These are phyloP conservation scores for Callopanchax toddi DNA, from an alignment of 2,113 vertebrate genomes.

Conservation along the genomic window DNA sequence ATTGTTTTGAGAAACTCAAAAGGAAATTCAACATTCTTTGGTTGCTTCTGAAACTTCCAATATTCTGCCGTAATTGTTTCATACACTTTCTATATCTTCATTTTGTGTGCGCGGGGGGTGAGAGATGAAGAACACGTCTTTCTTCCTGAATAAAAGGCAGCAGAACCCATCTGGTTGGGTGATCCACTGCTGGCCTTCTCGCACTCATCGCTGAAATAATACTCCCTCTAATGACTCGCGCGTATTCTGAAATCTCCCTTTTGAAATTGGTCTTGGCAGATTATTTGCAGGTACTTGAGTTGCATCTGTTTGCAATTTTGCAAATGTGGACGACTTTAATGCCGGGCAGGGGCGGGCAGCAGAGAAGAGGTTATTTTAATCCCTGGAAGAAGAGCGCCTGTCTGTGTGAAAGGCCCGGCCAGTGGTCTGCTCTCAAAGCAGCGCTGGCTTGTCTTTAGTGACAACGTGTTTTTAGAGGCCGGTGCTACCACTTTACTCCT, in stretches of 20 bases:
- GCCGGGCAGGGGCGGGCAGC: conserved; percentile 80
- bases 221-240: conserved; percentile 99
- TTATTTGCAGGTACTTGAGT: conserved; percentile 99
- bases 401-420: conserved; percentile 82
- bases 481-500: not conserved
- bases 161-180: conserved; percentile 99
- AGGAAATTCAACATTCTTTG: conserved; percentile 94
- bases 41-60: conserved; percentile 96
- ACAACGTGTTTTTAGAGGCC: conserved; percentile 10
- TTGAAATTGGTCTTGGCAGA: conserved; percentile 99
- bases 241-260: conserved; percentile 99
- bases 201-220: conserved; percentile 99
- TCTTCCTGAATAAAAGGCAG: conserved; percentile 88
- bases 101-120: conserved; percentile 72
- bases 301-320: conserved; percentile 99
- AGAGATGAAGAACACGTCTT: conserved; percentile 73
- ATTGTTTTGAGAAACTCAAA: conserved; percentile 82
- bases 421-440: conserved; percentile 28
- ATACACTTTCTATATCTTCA: conserved; percentile 94
- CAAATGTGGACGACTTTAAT: conserved; percentile 99
- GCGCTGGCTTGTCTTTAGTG: conserved; percentile 74
- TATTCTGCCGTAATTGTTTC: conserved; percentile 97
- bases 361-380: conserved; percentile 95
- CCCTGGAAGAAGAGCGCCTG: conserved; percentile 91
- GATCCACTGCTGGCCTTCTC: conserved; percentile 97